These are phyloP conservation scores for Galbula dea DNA, from an alignment of 2,113 vertebrate species.

Conservation along the genomic window DNA sequence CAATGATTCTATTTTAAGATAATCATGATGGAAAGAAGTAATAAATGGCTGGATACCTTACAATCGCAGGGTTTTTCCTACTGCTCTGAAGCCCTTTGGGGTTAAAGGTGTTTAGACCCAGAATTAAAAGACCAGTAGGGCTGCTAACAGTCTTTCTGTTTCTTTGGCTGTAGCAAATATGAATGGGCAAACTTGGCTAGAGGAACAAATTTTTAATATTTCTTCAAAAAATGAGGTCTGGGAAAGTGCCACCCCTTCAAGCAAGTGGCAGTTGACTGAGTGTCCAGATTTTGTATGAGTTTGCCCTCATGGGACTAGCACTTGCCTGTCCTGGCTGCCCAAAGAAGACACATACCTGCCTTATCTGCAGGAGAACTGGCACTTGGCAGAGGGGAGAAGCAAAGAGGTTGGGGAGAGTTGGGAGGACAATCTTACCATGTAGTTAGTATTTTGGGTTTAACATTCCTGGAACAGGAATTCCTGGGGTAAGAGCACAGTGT, in stretches of 20 bases:
- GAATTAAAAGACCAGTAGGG: background rate
- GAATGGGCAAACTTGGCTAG: background rate
- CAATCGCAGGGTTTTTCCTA: background rate
- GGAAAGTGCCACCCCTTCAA: background rate
- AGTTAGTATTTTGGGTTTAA: background rate
- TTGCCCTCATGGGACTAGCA: accelerated
- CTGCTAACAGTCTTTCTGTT: background rate
- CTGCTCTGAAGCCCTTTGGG: slow-evolving; percentile 1
- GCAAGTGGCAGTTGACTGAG: accelerated
- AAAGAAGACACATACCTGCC: accelerated
- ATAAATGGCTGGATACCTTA: slow-evolving; percentile 63
- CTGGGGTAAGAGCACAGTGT: background rate
- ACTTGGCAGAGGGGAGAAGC: background rate
- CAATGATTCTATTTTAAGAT: too few species aligned
- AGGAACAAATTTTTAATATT: background rate
- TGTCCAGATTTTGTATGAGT: background rate
- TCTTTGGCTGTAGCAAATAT: background rate
- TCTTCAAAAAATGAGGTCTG: background rate
- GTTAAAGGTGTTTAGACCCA: background rate
- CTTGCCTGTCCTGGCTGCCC: background rate
- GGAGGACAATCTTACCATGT: accelerated
- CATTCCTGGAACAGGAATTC: background rate
- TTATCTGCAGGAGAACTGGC: background rate
- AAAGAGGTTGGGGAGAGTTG: too few species aligned
- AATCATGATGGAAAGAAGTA: slow-evolving; percentile 67